A percentile compares a stretch with the other conserved stretches of the same genome.
Conservation (phyloP, 2,797 vertebrate species). For the Scolopax rusticola region DNA sequence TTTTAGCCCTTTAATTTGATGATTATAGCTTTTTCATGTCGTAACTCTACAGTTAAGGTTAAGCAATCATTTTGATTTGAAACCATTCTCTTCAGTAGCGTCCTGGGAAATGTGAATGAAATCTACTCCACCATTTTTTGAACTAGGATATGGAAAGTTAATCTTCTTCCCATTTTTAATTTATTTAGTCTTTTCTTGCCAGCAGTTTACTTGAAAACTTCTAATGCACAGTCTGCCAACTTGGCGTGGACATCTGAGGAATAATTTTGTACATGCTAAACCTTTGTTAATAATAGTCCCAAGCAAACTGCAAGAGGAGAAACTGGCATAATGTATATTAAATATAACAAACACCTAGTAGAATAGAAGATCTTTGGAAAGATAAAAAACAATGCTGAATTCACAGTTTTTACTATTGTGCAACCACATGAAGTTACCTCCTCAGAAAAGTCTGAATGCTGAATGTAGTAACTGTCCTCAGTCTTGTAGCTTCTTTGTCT, state of each 20-base stretch:
- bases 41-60: conserved; percentile 28
- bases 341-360: conserved; percentile 2
- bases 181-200: conserved; percentile 19
- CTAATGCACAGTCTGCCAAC: background rate
- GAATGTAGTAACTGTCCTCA: background rate
- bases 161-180: conserved; percentile 3
- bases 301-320: background rate
- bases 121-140: background rate
- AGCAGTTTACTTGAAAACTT: conserved; percentile 7
- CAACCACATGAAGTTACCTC: background rate
- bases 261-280: background rate
- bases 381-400: background rate
- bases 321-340: conserved; percentile 8
- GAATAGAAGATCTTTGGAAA: background rate
- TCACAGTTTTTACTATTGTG: background rate
- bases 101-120: conserved; percentile 43
- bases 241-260: conserved; percentile 29
- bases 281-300: conserved; percentile 17
- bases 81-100: background rate
- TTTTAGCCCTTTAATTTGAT: conserved; percentile 58
- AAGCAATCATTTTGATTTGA: conserved; percentile 22
- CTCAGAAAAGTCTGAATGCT: background rate
- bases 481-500: background rate
- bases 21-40: conserved; percentile 35
- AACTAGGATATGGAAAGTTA: background rate